Evolutionary conservation across 92 coral and sea anemone genomes (phyloP), one percentile per base, ranked within the genome.

Genomic region (Siderastrea radians): DNA sequence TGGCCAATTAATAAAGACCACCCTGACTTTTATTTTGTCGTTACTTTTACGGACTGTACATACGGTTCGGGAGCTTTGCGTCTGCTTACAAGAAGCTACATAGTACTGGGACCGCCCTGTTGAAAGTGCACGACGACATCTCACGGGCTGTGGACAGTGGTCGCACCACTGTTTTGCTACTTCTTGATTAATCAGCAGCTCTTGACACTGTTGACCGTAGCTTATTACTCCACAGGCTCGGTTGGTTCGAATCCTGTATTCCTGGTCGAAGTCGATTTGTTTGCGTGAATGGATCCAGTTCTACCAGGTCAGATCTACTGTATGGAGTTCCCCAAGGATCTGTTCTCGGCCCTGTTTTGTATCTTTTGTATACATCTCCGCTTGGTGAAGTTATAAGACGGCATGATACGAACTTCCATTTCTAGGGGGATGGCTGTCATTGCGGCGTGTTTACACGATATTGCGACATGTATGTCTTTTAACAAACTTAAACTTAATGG

Each of bases 321-420:
- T 79, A 52, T 76, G 67, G 62, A 3, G 11, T 49, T 17, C 55
- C 69, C 38, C 38, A 26, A 26, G 38, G 38, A 26, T 26, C 38
- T 26, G 38, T 26, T 26, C 38, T 26, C 38, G 38, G 38, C 38
- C 38, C 38, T 26, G 0, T 26, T 26, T 26, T 26, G 38, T 26
- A 26, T 26, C 38, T 64, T 13, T 55, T 55, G 45, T 52, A 77
- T n/a, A 77, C 49, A 5, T 77, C 45, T 54, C 66, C 81, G n/a
- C 65, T 77, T n/a, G 81, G 81, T 53, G 45, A 52, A 43, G 48
- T 77, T 6, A n/a, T 52, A 11, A 77, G 81, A n/a, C 60, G 26
- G 17, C 84, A 79, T 61, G 16, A 79, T 16, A 79, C 60, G 84
- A 53, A 79, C 15, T 44, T 79, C 38, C 72, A 79, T 17, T 60